Evolutionary conservation across 37 sponge, comb jelly and placozoan genomes (phyloP), one percentile per base, ranked within the genome.

Genomic region (Chondrosia reniformis): DNA sequence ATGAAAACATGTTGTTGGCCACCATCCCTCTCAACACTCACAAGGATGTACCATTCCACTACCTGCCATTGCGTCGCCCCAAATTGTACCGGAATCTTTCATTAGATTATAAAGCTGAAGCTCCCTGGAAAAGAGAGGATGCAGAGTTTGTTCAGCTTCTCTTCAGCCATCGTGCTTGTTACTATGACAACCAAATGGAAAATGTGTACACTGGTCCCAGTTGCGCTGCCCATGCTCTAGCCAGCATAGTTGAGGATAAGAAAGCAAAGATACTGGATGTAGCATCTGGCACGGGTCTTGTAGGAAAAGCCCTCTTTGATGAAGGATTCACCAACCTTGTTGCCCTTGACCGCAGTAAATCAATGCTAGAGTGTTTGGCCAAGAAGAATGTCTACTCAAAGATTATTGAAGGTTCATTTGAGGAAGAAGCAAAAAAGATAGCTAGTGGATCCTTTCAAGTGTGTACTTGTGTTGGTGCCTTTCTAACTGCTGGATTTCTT

Each of bases 401-500:
- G 1, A 21, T 46, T 10, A 80, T 80, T 55, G 21, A 25, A n/a
- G 81, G 81, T 2, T 25, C 55, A 34, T 80, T 80, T 46, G 81
- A 80, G 37, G 72, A 69, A 33, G 81, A 67, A 67, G 81, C 81
- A 22, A 67, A 30, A 30, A 69, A 80, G 4, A 54, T 80, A 7
- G 19, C 72, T 38, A 36, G 41, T 55, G 71, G 42, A 4, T 71
- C 81, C 0, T 80, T 80, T 33, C 56, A 80, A 21, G 71, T 32
- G 10, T 80, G 81, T 37, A 67, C 65, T 46, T 80, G 81, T 69
- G 81, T 80, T 22, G 81, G 81, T n/a, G 81, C 72, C 54, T 80
- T 80, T 39, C 72, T 80, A 27, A 80, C 81, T 1, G 52, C 57
- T 33, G 81, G 81, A 15, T 80, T 80, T 33, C 72, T 80, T 13